Base-by-base conservation (phyloP, 2,888 invertebrate genomes). In the Lomographa bimaculata region DNA sequence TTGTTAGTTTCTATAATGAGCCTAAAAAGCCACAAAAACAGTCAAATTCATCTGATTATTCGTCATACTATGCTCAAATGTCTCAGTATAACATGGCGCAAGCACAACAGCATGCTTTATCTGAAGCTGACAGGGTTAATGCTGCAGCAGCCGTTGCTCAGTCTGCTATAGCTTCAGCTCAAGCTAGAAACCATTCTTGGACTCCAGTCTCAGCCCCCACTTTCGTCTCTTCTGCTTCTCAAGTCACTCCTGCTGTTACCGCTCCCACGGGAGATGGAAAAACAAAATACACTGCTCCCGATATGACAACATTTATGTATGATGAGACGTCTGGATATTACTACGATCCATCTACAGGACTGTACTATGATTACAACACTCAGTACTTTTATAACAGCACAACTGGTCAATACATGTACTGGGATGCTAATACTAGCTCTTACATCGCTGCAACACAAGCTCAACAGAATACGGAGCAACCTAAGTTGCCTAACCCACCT, bases 261-360 rank as follows among this genome's bases (percentile, higher is more conserved):
- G 72, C 84, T 6, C 92, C 92, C 5, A 91, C 81, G 7, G 92
- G 92, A 5, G 92, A 91, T 52, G 93, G 94, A 46, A 93, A 92
- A 43, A 93, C 93, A 57, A 86, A 91, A 44, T 94, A 93, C 64
- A 83, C 92, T 20, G 89, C 94, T 6, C 99, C 99, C 2, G 98
- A 99, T 90, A 94, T 96, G 5, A 93, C 95, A 29, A 94, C 95
- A 18, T 99, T 98, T 74, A 94, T 96, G 67, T 98, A 96, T 68
- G 99, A 99, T 75, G 96, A 97, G 71, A 92, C 94, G 1, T 98
- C 98, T 2, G 98, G 99, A 0, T 99, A 97, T 73, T 98, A 98
- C 71, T 98, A 97, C 73, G 99, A 99, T 78, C 93, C 97, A 0
- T 89, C 91, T 1, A 98, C 99, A 0, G 96, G 97, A 0, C 91